A percentile compares a stretch with the other conserved stretches of the same genome.
Conservation (phyloP, 2,797 vertebrate genomes). For the Botia almorhae region DNA sequence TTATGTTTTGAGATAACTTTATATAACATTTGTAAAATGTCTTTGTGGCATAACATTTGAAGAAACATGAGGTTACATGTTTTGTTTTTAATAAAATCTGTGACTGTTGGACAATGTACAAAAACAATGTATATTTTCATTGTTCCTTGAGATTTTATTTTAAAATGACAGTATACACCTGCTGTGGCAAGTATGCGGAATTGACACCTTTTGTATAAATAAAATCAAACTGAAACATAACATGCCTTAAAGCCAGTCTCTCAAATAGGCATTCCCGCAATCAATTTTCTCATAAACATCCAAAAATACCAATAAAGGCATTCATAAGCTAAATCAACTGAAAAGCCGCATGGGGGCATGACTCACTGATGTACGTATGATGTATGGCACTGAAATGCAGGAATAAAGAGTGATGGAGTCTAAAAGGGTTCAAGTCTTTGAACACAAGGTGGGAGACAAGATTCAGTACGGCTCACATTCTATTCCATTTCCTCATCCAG, state of each 20-base stretch:
- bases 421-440: slow-evolving; percentile 31
- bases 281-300: neutral
- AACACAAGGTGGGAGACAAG: slow-evolving; percentile 43
- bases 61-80: neutral
- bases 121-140: slow-evolving; percentile 14
- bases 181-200: slow-evolving; percentile 41
- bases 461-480: slow-evolving; percentile 14
- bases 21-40: too few species aligned
- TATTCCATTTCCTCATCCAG: neutral
- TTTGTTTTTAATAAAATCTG: neutral
- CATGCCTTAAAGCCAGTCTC: slow-evolving; percentile 14
- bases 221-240: slow-evolving; percentile 22
- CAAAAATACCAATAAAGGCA: slow-evolving; percentile 31
- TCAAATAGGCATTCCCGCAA: slow-evolving; percentile 13
- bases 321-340: slow-evolving; percentile 11
- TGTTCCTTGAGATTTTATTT: slow-evolving; percentile 38
- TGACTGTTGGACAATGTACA: neutral
- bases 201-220: slow-evolving; percentile 32
- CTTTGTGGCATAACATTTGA: too few species aligned
- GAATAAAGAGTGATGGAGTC: neutral
- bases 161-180: slow-evolving; percentile 39
- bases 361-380: neutral
- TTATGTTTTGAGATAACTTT: too few species aligned
- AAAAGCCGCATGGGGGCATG: neutral
- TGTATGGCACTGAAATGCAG: slow-evolving; percentile 47